Percentiles rank a stretch among this genome's conserved stretches.
Conservation (phyloP, 2,113 vertebrate genomes). For the Alligator sinensis region DNA sequence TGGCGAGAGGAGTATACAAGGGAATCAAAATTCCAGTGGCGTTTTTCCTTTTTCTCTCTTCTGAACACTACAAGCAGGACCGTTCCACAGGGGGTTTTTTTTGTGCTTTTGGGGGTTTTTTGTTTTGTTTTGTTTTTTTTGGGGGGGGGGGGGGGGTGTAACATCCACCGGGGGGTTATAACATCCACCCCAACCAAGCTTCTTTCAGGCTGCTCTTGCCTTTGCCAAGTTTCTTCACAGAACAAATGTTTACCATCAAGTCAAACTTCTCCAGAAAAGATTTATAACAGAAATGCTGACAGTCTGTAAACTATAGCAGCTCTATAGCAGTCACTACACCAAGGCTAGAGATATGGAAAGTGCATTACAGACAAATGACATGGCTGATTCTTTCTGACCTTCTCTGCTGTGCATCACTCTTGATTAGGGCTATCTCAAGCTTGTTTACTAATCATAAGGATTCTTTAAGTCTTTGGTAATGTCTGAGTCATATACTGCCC, state of each 20-base stretch:
- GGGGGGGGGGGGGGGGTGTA: too few species aligned
- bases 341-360: not conserved
- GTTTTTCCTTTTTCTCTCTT: not conserved
- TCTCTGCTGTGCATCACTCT: not conserved
- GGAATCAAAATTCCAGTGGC: not conserved
- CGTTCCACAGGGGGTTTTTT: not conserved
- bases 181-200: fast-evolving
- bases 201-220: not conserved
- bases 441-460: conserved; percentile 45
- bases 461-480: conserved; percentile 24
- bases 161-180: too few species aligned
- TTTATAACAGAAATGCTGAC: conserved; percentile 16
- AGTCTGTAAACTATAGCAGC: not conserved
- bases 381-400: not conserved
- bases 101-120: too few species aligned
- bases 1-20: not conserved
- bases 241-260: conserved; percentile 37
- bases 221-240: conserved; percentile 43
- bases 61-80: not conserved
- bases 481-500: conserved; percentile 26
- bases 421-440: conserved; percentile 43
- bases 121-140: too few species aligned
- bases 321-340: not conserved
- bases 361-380: not conserved
- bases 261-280: not conserved